Conservation (phyloP, 2,888 invertebrate genomes). For the Palloptera scutellata region DNA sequence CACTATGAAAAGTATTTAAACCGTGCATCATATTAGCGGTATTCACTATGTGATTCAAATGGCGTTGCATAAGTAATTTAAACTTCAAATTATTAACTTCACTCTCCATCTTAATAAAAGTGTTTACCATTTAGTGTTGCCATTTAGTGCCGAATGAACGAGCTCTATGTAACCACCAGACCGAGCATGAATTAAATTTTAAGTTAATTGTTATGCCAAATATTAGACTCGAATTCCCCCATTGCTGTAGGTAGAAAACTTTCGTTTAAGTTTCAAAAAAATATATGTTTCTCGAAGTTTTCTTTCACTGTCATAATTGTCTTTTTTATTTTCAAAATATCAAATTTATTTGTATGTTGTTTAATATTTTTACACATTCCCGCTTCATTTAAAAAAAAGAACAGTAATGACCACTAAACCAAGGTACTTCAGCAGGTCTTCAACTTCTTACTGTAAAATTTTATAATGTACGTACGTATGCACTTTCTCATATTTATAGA, state of each 20-base stretch:
- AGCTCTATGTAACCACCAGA: too few relatives aligned
- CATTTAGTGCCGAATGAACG: too few relatives aligned
- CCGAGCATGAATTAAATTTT: too few relatives aligned
- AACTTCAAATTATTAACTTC: too few relatives aligned
- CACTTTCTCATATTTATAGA: constrained; percentile 16
- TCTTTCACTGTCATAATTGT: constrained; percentile 12
- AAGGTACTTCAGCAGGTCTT: constrained; percentile 17
- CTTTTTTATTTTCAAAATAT: constrained; percentile 29
- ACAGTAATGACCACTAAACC: constrained; percentile 30
- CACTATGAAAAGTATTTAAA: too few relatives aligned
- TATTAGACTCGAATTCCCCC: too few relatives aligned
- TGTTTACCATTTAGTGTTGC: too few relatives aligned
- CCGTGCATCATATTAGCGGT: too few relatives aligned
- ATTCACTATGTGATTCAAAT: too few relatives aligned
- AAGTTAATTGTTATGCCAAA: too few relatives aligned
- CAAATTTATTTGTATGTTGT: constrained; percentile 33
- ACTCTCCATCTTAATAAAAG: too few relatives aligned
- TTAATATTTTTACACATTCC: constrained; percentile 22
- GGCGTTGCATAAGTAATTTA: too few relatives aligned
- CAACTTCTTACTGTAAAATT: constrained; percentile 7
- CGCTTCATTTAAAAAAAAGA: constrained; percentile 30
- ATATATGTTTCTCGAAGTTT: constrained; percentile 15
- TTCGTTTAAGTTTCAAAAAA: constrained; percentile 11
- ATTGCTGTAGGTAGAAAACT: neutral
- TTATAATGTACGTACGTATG: constrained; percentile 9